Base-by-base conservation (phyloP, 2,888 invertebrate genomes). In the Xanthorhoe designata region DNA sequence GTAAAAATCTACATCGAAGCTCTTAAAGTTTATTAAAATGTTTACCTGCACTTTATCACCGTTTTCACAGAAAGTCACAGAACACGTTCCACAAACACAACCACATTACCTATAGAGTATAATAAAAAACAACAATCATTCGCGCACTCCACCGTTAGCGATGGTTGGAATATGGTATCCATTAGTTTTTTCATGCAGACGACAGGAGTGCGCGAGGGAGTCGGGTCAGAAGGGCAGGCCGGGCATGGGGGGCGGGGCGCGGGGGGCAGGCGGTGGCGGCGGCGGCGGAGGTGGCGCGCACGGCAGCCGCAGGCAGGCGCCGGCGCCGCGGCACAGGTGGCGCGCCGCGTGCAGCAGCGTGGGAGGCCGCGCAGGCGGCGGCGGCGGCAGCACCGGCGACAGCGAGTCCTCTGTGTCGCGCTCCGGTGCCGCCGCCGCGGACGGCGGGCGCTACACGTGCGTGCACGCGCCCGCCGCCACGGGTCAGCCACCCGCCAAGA, bases 401-500 rank as follows among this genome's bases (percentile, higher is more conserved):
- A 89, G 81, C 77, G 89, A 88, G 76, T 85, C 83, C 75, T 82
- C 86, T 77, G 87, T 69, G 82, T 80, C 69, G 87, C 82, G 81
- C 88, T 89, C 85, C 85, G 87, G 81, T 80, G 78, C 84, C 84
- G 79, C 81, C 78, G 73, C 85, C 86, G 89, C 89, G 84, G 90
- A 86, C 75, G 89, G 92, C 90, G 90, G 90, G 90, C 91, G 92
- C 93, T 94, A 93, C 90, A 94, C 94, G 84, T 92, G 93, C 86
- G 94, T 92, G 91, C 94, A 94, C 78, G 89, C 94, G 91, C 94
- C 94, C 94, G 95, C 94, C 95, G 92, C 91, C 87, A 94, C 93
- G 94, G 95, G 95, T 96, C 96, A 96, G 90, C 96, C 96, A 84
- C 95, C 94, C 78, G 95, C 95, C 80, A 95, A 89, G 66, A 94